These are phyloP conservation scores for Torymus aiolomorphi DNA, from an alignment of 2,888 invertebrate species.

Conservation along the genomic window DNA sequence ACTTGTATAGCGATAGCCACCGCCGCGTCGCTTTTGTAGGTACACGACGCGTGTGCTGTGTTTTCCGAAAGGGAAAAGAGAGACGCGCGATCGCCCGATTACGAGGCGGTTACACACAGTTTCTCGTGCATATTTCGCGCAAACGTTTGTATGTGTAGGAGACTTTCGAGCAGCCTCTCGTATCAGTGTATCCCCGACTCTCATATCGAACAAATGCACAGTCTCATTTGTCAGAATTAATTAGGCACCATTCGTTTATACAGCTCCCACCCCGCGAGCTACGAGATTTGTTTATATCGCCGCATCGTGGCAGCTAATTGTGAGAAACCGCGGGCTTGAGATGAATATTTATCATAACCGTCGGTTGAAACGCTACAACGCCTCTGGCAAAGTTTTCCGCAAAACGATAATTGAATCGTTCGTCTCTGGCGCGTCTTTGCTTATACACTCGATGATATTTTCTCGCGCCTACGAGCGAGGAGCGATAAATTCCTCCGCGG, in stretches of 20 bases:
- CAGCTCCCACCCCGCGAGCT: background rate
- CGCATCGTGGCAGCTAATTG: too few species aligned
- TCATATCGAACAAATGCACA: too few species aligned
- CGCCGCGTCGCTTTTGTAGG: too few species aligned
- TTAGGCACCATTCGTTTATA: background rate
- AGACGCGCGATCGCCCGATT: background rate
- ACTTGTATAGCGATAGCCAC: background rate
- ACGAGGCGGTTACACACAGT: conserved; percentile 1
- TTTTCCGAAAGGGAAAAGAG: conserved; percentile 26
- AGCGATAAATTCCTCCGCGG: conserved; percentile 15
- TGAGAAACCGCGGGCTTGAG: too few species aligned
- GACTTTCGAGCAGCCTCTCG: background rate
- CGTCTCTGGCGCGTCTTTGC: background rate
- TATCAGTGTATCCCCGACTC: too few species aligned
- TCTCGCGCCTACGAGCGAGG: background rate
- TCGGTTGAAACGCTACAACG: background rate
- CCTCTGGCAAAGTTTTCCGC: background rate
- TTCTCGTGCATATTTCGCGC: background rate
- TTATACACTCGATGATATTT: too few species aligned
- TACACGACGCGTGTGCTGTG: too few species aligned
- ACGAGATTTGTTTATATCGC: background rate
- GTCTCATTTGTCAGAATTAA: conserved; percentile 3
- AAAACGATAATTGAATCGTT: conserved; percentile 25
- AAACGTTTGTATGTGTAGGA: background rate
- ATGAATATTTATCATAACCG: background rate